Evolutionary conservation across 2,888 invertebrate genomes (phyloP).

Genomic region (Salpingus planirostris): DNA sequence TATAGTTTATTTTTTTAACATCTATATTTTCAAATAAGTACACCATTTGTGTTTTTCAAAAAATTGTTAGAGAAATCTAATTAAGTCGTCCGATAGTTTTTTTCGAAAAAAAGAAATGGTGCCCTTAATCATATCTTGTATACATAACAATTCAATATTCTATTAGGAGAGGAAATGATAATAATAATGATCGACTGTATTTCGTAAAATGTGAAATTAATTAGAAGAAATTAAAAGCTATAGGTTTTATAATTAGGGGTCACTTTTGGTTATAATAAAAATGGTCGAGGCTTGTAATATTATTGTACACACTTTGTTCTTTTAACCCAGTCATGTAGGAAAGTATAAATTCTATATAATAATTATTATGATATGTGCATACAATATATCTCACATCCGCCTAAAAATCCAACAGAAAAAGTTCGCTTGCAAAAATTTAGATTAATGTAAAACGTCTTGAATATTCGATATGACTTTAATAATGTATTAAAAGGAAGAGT

Average conservation of each 20-base stretch:
- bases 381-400: conserved; percentile 35
- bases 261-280: too few relatives aligned
- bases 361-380: conserved; percentile 45
- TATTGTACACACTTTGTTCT: conserved; percentile 37
- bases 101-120: too few relatives aligned
- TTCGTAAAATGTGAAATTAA: conserved; percentile 20
- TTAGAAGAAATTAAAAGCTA: background rate
- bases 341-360: conserved; percentile 43
- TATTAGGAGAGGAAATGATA: conserved; percentile 33
- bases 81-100: too few relatives aligned
- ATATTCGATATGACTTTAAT: too few relatives aligned
- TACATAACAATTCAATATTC: conserved; percentile 39
- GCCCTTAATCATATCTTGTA: conserved; percentile 31
- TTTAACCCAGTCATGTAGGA: conserved; percentile 32
- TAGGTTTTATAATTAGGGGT: too few relatives aligned
- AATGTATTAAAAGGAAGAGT: too few relatives aligned
- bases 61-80: too few relatives aligned
- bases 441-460: too few relatives aligned
- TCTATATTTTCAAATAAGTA: conserved; percentile 32
- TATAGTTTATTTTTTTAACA: conserved; percentile 39
- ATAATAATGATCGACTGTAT: too few relatives aligned
- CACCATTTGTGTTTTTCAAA: too few relatives aligned
- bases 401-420: too few relatives aligned
- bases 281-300: conserved; percentile 37
- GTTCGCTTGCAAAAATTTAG: too few relatives aligned